Evolutionary conservation across 2,113 vertebrate genomes (phyloP), one percentile per base, ranked within the genome.

Genomic region (Carollia perspicillata): DNA sequence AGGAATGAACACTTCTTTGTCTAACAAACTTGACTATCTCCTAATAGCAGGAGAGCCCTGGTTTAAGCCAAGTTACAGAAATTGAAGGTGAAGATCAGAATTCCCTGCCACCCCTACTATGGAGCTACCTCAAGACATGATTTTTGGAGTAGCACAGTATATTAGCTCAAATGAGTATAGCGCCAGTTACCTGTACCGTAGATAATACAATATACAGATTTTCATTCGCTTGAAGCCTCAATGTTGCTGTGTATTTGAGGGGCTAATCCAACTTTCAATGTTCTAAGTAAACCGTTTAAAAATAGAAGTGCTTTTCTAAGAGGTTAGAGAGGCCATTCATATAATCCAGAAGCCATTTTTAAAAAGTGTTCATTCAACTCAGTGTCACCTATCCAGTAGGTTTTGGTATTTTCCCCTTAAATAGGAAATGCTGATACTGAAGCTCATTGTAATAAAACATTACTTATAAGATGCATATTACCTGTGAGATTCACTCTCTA

Each of bases 381-480:
- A 26, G 2, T 40, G 14, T 80, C 35, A 33, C 49, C 51, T 65
- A 14, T 84, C 35, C 23, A 86, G 53, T 6, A 84, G 44, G 26
- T 84, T 92, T 93, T 60, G 53, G 14, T 86, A 66, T 66, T 65
- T 89, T 68, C 72, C 47, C 79, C 51, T 84, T 87, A 78, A 85
- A 77, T 53, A 78, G 81, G 91, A 85, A 92, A 86, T 47, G 30
- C 17, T 86, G 28, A 87, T 80, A 49, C 11, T 66, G 28, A 86
- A 47, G 33, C 18, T 68, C 35, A 16, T 22, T 8, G 4, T 37
- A 84, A 89, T 58, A 69, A 86, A 79, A 42, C 86, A 68, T 37
- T 51, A 83, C 37, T 77, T 83, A 63, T 40, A 14, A 13, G 7
- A 51, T 40, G 10, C 3, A 4, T 2, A 65, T 75, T 20, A 10